Evolutionary conservation across 2,113 vertebrate genomes (phyloP).

Genomic region (Romanogobio albipinnatus): DNA sequence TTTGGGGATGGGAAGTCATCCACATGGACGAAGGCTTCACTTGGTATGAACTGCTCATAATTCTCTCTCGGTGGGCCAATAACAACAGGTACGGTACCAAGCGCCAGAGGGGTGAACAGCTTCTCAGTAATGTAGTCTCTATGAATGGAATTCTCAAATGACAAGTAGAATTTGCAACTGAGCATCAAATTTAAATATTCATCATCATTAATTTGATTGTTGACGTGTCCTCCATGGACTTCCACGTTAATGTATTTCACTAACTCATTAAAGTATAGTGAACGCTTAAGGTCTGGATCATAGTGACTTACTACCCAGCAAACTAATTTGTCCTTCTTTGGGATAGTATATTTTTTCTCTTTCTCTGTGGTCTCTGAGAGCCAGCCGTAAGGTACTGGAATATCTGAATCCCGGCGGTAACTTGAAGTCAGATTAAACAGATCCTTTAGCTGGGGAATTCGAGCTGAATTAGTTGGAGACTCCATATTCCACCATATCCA

Average conservation of each 20-base stretch:
- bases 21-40: slow-evolving; percentile 86
- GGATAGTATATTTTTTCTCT: slow-evolving; percentile 44
- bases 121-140: slow-evolving; percentile 90
- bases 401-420: slow-evolving; percentile 46
- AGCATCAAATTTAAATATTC: slow-evolving; percentile 80
- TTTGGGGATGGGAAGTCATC: slow-evolving; percentile 80
- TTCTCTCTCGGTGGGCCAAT: slow-evolving; percentile 85
- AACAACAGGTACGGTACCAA: slow-evolving; percentile 83
- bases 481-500: slow-evolving; percentile 56
- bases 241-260: slow-evolving; percentile 82
- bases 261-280: slow-evolving; percentile 83
- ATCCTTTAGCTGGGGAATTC: background rate
- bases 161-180: slow-evolving; percentile 85
- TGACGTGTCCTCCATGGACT: slow-evolving; percentile 79
- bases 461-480: slow-evolving; percentile 27
- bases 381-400: slow-evolving; percentile 24
- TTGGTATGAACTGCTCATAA: slow-evolving; percentile 84
- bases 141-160: slow-evolving; percentile 86
- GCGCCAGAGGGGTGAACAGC: slow-evolving; percentile 78
- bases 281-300: slow-evolving; percentile 78
- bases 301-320: slow-evolving; percentile 87
- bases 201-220: slow-evolving; percentile 77
- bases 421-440: slow-evolving; percentile 48
- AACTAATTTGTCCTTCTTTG: slow-evolving; percentile 80
- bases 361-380: background rate